These are phyloP conservation scores for Listronotus oregonensis DNA, from an alignment of 1,140 invertebrate genomes.

Conservation along the genomic window DNA sequence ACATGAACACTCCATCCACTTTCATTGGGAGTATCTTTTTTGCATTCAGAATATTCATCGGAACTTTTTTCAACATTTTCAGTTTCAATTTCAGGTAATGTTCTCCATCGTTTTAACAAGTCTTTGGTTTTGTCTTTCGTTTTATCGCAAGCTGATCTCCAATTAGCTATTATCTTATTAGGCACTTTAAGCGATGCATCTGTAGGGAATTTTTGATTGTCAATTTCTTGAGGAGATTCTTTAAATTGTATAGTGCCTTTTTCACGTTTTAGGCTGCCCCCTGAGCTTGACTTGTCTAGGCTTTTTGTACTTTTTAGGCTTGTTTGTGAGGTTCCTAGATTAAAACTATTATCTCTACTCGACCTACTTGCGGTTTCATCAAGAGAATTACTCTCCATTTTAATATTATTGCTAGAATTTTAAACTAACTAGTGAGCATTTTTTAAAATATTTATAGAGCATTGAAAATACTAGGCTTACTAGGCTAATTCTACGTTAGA, in stretches of 20 bases:
- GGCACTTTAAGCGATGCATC: conserved; percentile 63
- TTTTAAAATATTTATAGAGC: not conserved
- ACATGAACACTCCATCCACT: conserved; percentile 72
- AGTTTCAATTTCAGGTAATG: conserved; percentile 63
- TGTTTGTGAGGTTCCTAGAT: conserved; percentile 47
- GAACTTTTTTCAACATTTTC: conserved; percentile 38
- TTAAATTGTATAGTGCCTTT: conserved; percentile 53
- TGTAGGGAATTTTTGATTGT: conserved; percentile 44
- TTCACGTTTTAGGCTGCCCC: conserved; percentile 52
- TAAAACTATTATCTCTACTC: conserved; percentile 51
- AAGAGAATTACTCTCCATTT: conserved; percentile 41
- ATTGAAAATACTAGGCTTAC: not conserved
- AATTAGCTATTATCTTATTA: conserved; percentile 70
- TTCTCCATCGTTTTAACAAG: conserved; percentile 69
- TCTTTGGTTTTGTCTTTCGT: conserved; percentile 72
- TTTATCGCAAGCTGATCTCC: conserved; percentile 71
- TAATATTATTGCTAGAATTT: conserved; percentile 16
- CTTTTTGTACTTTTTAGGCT: conserved; percentile 53
- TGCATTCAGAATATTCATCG: conserved; percentile 49
- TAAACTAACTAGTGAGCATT: conserved; percentile 18
- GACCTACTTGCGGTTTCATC: conserved; percentile 41
- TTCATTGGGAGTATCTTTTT: conserved; percentile 50
- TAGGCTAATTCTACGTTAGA: conserved; percentile 13
- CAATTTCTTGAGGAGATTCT: conserved; percentile 47
- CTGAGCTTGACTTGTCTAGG: conserved; percentile 47